Evolutionary conservation across 1,140 invertebrate species (phyloP).

Genomic region (Trichoplusia ni): DNA sequence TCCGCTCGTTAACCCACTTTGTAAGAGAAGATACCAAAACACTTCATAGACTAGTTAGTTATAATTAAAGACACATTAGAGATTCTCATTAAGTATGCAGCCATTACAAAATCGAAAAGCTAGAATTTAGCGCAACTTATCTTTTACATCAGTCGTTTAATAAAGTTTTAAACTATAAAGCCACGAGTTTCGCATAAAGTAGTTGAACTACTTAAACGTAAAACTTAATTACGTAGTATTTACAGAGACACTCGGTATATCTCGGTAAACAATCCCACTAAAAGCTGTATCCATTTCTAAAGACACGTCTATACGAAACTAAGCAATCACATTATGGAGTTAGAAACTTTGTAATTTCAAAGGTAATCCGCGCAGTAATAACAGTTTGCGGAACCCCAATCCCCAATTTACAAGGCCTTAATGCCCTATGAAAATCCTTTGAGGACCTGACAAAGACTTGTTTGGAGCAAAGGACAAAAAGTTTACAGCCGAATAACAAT

Average conservation of each 20-base stretch:
- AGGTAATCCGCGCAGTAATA: not conserved
- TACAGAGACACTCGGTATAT: not conserved
- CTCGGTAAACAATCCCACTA: not conserved
- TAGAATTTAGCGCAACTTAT: too few relatives aligned
- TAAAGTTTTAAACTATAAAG: too few relatives aligned
- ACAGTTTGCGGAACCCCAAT: not conserved
- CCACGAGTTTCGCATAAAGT: too few relatives aligned
- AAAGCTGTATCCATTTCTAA: not conserved
- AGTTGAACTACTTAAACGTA: too few relatives aligned
- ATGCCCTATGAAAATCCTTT: conserved; percentile 8
- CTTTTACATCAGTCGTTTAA: too few relatives aligned
- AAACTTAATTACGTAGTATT: too few relatives aligned
- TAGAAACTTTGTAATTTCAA: conserved; percentile 2
- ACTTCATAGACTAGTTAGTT: too few relatives aligned
- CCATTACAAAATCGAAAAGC: too few relatives aligned
- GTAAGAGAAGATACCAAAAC: too few relatives aligned
- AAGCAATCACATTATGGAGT: conserved; percentile 8
- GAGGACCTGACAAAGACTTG: not conserved
- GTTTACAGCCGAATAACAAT: not conserved
- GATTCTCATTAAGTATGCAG: too few relatives aligned
- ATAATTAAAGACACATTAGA: too few relatives aligned
- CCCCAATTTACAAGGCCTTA: not conserved
- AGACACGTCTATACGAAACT: not conserved
- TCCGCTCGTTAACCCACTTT: too few relatives aligned
- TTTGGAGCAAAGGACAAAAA: not conserved